phyloP scores from a whole-genome alignment of 2,888 invertebrate species.

The Chouioia cunea region DNA sequence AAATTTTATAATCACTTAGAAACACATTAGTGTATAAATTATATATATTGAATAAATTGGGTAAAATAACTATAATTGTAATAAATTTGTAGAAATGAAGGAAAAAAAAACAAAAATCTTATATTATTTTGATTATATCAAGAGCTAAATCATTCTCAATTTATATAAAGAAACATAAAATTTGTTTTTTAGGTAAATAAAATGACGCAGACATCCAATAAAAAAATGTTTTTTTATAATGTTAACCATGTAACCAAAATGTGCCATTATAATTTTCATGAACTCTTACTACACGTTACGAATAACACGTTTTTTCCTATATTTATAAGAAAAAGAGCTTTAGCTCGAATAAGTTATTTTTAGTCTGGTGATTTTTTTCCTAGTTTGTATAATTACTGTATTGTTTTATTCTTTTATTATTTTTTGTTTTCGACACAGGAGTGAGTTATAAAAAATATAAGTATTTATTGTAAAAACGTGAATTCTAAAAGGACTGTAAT shows the following conservation, averaged over 20 bases:
- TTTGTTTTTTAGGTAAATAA: constrained; percentile 12
- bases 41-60: too few relatives aligned
- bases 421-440: constrained; percentile 28
- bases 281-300: too few relatives aligned
- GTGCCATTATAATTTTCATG: too few relatives aligned
- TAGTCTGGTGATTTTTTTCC: constrained; percentile 15
- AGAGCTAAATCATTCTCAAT: too few relatives aligned
- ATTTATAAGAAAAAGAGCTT: constrained; percentile 19
- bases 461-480: constrained; percentile 21
- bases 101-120: too few relatives aligned
- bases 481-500: neutral
- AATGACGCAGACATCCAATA: constrained; percentile 20
- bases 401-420: constrained; percentile 1
- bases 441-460: constrained; percentile 41
- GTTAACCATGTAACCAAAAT: too few relatives aligned
- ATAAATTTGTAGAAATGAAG: too few relatives aligned
- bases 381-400: constrained; percentile 9
- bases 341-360: constrained; percentile 24
- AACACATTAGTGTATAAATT: too few relatives aligned
- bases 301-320: too few relatives aligned
- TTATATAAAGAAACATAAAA: neutral
- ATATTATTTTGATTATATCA: too few relatives aligned
- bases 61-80: too few relatives aligned
- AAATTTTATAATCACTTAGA: too few relatives aligned
- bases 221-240: neutral